Conservation (phyloP, 2,797 vertebrate species). For the Gambusia yucatana region DNA sequence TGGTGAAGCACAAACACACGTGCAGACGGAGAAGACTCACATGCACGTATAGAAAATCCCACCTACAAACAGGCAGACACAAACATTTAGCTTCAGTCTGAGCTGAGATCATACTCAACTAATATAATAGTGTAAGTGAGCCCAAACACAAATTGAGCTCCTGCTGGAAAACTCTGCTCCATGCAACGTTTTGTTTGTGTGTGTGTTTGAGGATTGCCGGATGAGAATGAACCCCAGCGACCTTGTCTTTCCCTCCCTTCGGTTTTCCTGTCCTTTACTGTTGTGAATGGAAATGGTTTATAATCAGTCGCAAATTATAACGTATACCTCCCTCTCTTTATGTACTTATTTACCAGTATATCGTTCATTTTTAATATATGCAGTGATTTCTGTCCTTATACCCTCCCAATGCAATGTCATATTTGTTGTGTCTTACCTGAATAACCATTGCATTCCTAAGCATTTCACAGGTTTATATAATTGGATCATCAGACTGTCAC, state of each 20-base stretch:
- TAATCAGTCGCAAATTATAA: conserved; percentile 80
- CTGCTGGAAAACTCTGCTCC: conserved; percentile 76
- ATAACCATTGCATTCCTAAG: neutral
- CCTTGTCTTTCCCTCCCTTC: conserved; percentile 61
- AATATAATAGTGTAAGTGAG: conserved; percentile 79
- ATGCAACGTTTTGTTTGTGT: conserved; percentile 56
- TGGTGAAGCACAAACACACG: conserved; percentile 39
- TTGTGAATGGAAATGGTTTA: conserved; percentile 80
- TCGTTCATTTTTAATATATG: conserved; percentile 21
- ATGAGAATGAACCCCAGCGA: conserved; percentile 73
- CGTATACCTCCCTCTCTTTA: conserved; percentile 55
- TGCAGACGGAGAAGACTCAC: conserved; percentile 4
- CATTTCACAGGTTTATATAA: neutral
- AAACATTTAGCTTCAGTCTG: conserved; percentile 74
- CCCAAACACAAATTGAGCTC: conserved; percentile 81
- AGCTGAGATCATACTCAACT: conserved; percentile 80
- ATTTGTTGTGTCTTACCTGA: neutral
- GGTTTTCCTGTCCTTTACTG: conserved; percentile 66
- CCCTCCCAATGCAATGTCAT: neutral
- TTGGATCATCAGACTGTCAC: neutral
- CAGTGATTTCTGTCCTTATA: conserved; percentile 25
- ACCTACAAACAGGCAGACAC: conserved; percentile 70
- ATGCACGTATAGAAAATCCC: conserved; percentile 48
- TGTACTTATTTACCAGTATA: conserved; percentile 18
- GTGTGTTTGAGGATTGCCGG: conserved; percentile 59